Evolutionary conservation across 30 jellyfish, hydroid and myxozoan genomes (phyloP).

Genomic region (Hydra vulgaris): DNA sequence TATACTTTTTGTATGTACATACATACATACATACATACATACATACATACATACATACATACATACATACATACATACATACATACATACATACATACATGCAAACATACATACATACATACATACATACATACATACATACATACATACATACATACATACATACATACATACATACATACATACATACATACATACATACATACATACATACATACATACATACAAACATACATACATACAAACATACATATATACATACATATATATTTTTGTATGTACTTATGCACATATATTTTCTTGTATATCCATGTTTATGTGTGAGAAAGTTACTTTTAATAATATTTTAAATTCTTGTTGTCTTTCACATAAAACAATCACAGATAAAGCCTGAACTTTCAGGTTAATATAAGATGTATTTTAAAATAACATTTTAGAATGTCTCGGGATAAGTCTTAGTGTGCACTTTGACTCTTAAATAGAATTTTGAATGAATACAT

Average conservation of each 20-base stretch:
- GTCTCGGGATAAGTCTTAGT: no score
- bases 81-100: background rate
- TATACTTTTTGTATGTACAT: background rate
- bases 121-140: background rate
- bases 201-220: background rate
- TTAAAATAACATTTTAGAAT: no score
- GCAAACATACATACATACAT: background rate
- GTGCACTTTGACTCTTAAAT: no score
- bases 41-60: background rate
- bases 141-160: background rate
- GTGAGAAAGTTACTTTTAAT: no score
- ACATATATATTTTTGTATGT: no score
- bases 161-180: background rate
- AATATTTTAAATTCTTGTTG: no score
- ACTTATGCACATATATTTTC: no score
- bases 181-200: background rate
- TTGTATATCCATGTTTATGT: no score
- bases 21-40: background rate
- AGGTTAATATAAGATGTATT: no score
- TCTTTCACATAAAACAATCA: no score
- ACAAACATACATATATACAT: background rate
- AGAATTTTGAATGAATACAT: no score
- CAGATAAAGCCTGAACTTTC: no score
- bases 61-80: background rate
- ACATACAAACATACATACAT: background rate